phyloP scores from a whole-genome alignment of 2,888 invertebrate species.

The Spodoptera littoralis region DNA sequence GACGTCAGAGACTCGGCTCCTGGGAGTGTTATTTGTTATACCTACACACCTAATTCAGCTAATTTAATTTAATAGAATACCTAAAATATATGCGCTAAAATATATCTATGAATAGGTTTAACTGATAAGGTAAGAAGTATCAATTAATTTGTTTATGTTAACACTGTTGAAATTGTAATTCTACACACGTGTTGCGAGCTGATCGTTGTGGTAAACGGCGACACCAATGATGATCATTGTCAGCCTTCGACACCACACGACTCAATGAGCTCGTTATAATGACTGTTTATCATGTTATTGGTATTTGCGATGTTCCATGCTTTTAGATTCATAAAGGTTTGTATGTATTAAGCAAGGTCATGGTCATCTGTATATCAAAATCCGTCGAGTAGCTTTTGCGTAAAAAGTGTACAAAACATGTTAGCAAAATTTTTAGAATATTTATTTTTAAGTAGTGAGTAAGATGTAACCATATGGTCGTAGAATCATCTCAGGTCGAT shows the following conservation, averaged over 20 bases:
- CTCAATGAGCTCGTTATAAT: slow-evolving; percentile 2
- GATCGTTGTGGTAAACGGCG: slow-evolving; percentile 40
- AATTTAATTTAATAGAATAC: slow-evolving; percentile 19
- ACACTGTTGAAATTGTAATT: slow-evolving; percentile 34
- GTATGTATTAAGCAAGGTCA: too few relatives aligned
- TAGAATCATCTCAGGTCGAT: too few relatives aligned
- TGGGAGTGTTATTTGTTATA: slow-evolving; percentile 24
- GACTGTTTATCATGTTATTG: slow-evolving; percentile 7
- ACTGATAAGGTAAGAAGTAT: slow-evolving; percentile 19
- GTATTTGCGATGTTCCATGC: not conserved
- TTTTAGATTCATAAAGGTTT: not conserved
- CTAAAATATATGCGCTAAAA: not conserved
- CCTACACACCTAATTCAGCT: slow-evolving; percentile 8
- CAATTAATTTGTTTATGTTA: slow-evolving; percentile 10
- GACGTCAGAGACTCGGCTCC: slow-evolving; percentile 23
- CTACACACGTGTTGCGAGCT: slow-evolving; percentile 40
- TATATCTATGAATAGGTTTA: slow-evolving; percentile 6
- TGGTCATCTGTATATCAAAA: too few relatives aligned
- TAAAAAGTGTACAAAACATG: too few relatives aligned
- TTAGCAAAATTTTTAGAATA: too few relatives aligned
- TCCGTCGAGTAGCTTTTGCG: too few relatives aligned
- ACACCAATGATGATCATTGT: slow-evolving; percentile 30
- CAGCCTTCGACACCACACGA: slow-evolving; percentile 30
- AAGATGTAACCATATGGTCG: too few relatives aligned
- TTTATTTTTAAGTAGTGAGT: too few relatives aligned